phyloP scores from a whole-genome alignment of 2,797 vertebrate species.

The Austrolebias charrua region DNA sequence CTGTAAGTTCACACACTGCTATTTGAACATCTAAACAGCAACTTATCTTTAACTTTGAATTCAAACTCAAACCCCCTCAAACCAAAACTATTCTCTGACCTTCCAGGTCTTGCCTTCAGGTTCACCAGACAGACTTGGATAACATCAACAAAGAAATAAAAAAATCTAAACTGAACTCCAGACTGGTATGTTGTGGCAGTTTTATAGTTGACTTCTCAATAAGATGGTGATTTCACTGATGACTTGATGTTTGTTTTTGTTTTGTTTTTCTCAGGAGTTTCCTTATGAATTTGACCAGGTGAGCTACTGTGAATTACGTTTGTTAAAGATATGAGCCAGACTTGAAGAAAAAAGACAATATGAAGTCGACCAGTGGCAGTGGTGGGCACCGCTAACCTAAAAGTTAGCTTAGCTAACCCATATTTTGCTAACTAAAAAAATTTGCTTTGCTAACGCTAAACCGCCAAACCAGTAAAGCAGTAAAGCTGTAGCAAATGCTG shows the following conservation, averaged over 20 bases:
- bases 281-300: conserved; percentile 98
- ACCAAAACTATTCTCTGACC: not conserved
- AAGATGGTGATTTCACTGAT: not conserved
- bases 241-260: conserved; percentile 22
- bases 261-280: conserved; percentile 86
- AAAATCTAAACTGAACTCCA: conserved; percentile 94
- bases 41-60: no score
- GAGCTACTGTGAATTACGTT: conserved; percentile 41
- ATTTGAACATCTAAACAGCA: no score
- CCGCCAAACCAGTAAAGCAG: no score
- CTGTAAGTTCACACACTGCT: conserved; percentile 60
- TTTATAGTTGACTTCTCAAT: not conserved
- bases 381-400: no score
- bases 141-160: conserved; percentile 89
- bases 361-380: not conserved
- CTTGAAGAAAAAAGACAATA: no score
- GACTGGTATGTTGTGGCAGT: conserved; percentile 79
- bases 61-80: no score
- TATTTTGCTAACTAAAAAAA: no score
- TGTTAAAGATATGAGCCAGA: no score
- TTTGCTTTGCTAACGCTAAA: no score
- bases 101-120: conserved; percentile 89
- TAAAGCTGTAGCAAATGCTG: no score
- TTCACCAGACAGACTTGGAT: conserved; percentile 91
- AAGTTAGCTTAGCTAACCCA: no score